A percentile compares a stretch with the other conserved stretches of the same genome.
Conservation (phyloP, 2,113 vertebrate species). For the Melanostigma gelatinosum region DNA sequence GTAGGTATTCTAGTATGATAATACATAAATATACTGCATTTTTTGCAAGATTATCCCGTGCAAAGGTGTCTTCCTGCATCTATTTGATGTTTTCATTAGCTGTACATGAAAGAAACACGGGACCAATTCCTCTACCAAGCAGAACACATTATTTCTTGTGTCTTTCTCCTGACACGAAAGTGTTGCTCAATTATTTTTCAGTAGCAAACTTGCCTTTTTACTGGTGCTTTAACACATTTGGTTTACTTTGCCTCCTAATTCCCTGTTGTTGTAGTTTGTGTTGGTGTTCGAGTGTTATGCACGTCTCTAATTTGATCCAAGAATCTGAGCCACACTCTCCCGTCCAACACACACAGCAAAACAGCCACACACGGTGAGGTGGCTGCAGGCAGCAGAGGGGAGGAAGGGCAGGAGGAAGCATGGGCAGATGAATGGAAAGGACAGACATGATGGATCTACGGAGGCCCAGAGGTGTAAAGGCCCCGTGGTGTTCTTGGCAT, state of each 20-base stretch:
- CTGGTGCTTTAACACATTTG: background rate
- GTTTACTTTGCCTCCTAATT: background rate
- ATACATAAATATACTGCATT: background rate
- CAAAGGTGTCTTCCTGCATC: background rate
- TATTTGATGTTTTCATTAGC: background rate
- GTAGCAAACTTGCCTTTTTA: background rate
- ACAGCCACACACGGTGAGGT: conserved; percentile 36
- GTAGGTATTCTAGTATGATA: background rate
- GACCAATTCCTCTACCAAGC: background rate
- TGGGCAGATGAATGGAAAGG: conserved; percentile 56
- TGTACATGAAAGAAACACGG: background rate
- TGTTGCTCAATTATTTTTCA: background rate
- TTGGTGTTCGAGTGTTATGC: background rate
- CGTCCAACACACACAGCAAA: conserved; percentile 34
- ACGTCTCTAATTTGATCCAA: background rate
- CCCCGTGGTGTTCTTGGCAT: conserved; percentile 63
- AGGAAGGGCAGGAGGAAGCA: conserved; percentile 43
- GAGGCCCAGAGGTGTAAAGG: conserved; percentile 63
- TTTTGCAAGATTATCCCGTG: background rate
- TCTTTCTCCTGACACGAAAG: background rate
- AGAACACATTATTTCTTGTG: background rate
- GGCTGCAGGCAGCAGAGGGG: conserved; percentile 34
- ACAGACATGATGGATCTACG: conserved; percentile 67
- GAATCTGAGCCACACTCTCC: background rate
- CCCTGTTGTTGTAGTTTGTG: background rate